phyloP scores from a whole-genome alignment of 2,888 invertebrate genomes.

The Azorinus chamasolen region DNA sequence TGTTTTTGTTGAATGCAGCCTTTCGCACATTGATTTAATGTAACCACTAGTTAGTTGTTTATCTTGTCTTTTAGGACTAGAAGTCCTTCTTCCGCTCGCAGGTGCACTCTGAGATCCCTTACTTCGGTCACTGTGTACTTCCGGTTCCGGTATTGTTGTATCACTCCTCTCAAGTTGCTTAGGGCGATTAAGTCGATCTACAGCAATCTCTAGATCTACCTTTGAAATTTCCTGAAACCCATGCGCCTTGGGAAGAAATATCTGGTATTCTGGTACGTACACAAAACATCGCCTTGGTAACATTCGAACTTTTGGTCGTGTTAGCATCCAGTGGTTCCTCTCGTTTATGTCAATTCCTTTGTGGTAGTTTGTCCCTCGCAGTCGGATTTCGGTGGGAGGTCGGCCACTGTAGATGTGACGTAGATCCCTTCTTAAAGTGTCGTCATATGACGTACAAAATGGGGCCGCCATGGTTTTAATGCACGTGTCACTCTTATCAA shows the following conservation, averaged over 20 bases:
- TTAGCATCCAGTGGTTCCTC: conserved; percentile 62
- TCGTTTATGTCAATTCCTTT: conserved; percentile 66
- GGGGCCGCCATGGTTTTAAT: conserved; percentile 43
- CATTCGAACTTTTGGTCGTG: conserved; percentile 56
- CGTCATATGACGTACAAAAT: conserved; percentile 57
- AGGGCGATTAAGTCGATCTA: conserved; percentile 22
- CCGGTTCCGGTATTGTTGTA: too few relatives aligned
- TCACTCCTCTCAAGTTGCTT: background rate
- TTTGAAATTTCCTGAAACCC: conserved; percentile 73
- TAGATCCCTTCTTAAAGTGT: conserved; percentile 65
- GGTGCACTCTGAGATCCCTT: too few relatives aligned
- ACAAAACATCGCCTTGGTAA: conserved; percentile 65
- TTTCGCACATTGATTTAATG: too few relatives aligned
- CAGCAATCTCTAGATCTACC: conserved; percentile 29
- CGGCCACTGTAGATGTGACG: conserved; percentile 78
- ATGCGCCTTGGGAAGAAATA: conserved; percentile 73
- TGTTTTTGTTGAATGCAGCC: too few relatives aligned
- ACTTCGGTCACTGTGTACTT: too few relatives aligned
- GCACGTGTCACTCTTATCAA: too few relatives aligned
- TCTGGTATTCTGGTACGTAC: conserved; percentile 69
- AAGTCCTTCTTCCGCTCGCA: too few relatives aligned
- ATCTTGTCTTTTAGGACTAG: too few relatives aligned
- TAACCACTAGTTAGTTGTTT: too few relatives aligned
- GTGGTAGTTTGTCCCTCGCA: conserved; percentile 66
- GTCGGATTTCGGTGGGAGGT: conserved; percentile 42